Conservation (phyloP, 2,113 vertebrate species). For the Tachysurus vachellii region DNA sequence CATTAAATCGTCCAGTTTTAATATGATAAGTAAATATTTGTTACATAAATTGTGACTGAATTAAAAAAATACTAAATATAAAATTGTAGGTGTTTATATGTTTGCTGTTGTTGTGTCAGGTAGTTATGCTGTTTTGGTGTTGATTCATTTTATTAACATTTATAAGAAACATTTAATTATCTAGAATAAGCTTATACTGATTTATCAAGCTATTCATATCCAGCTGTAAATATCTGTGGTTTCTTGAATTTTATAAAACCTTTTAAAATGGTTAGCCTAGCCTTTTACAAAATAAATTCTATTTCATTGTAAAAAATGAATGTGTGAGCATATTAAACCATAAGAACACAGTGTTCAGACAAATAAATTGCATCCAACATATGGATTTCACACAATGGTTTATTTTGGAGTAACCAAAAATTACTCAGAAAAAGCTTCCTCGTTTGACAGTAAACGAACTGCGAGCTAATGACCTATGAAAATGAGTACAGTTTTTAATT, state of each 20-base stretch:
- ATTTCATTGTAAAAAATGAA: neutral
- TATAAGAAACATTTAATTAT: neutral
- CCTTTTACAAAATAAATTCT: neutral
- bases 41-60: neutral
- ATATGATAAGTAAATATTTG: neutral
- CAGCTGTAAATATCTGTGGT: neutral
- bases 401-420: constrained; percentile 22
- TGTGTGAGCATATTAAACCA: no score
- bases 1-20: neutral
- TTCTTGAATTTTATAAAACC: neutral
- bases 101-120: neutral
- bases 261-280: no score
- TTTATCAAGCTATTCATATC: neutral
- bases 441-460: constrained; percentile 31
- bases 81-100: neutral
- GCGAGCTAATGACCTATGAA: constrained; percentile 41
- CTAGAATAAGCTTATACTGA: neutral
- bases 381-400: constrained; percentile 6
- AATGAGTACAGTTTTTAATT: constrained; percentile 43
- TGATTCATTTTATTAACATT: neutral
- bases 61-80: neutral
- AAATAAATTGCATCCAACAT: constrained; percentile 15
- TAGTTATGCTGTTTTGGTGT: neutral
- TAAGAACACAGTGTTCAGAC: neutral
- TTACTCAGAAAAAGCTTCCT: constrained; percentile 38